These are phyloP conservation scores for Ictalurus punctatus DNA, from an alignment of 2,113 vertebrate genomes.

Conservation along the genomic window DNA sequence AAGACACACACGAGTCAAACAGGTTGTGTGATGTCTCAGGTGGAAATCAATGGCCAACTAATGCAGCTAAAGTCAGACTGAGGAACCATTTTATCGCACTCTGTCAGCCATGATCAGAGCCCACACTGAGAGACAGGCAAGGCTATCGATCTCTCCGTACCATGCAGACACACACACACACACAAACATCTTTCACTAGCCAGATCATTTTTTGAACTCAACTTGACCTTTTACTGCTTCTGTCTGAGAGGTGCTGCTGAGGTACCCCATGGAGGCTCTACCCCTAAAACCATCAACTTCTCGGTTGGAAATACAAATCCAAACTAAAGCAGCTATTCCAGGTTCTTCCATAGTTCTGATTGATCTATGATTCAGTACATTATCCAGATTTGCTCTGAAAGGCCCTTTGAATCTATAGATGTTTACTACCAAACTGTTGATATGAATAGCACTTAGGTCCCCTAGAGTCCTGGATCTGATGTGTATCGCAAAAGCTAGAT, in stretches of 20 bases:
- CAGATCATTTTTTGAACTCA: conserved; percentile 36
- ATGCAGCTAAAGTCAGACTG: conserved; percentile 39
- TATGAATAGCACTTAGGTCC: neutral
- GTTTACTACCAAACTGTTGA: neutral
- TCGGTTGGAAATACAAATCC: neutral
- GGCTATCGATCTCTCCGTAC: conserved; percentile 39
- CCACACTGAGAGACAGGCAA: conserved; percentile 30
- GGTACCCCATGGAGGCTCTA: neutral
- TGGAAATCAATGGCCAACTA: conserved; percentile 47
- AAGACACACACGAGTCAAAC: neutral
- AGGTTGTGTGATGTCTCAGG: conserved; percentile 6
- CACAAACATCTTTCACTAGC: conserved; percentile 16
- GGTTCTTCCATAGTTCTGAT: neutral
- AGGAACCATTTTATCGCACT: conserved; percentile 50
- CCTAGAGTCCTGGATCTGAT: neutral
- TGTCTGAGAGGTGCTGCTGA: neutral
- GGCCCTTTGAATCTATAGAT: neutral
- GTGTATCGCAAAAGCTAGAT: neutral
- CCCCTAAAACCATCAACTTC: neutral
- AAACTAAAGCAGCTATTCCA: neutral
- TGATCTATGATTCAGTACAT: neutral
- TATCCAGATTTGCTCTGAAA: neutral
- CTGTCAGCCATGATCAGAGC: conserved; percentile 51
- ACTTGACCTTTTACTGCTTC: neutral
- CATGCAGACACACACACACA: conserved; percentile 23